Evolutionary conservation across 2,113 vertebrate species (phyloP).

Genomic region (Periophthalmodon schlosseri): DNA sequence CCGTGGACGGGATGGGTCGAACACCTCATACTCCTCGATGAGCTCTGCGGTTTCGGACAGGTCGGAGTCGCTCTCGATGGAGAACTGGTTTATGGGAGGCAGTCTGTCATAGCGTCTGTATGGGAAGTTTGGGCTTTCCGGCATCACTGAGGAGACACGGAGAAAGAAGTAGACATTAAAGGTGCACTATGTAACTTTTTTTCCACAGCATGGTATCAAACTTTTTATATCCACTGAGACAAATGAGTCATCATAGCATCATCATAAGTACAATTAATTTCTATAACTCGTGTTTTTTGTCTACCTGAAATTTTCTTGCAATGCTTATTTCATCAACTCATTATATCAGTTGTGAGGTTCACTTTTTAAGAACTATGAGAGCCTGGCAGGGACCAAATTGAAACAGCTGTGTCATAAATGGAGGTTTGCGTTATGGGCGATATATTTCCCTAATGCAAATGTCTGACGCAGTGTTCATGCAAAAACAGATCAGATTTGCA

Average conservation of each 20-base stretch:
- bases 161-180: neutral
- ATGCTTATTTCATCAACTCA: too few species aligned
- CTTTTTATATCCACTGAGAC: too few species aligned
- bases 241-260: too few species aligned
- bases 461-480: neutral
- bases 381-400: too few species aligned
- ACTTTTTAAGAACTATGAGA: too few species aligned
- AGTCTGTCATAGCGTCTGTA: slow-evolving; percentile 95
- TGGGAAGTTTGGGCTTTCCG: slow-evolving; percentile 91
- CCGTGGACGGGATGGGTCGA: slow-evolving; percentile 88
- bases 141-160: slow-evolving; percentile 82
- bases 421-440: neutral
- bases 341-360: too few species aligned
- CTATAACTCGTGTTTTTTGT: too few species aligned
- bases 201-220: too few species aligned
- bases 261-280: too few species aligned
- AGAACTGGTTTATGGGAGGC: slow-evolving; percentile 97
- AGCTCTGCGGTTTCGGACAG: slow-evolving; percentile 97
- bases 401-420: neutral
- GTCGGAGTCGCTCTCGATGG: slow-evolving; percentile 97
- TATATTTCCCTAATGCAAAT: neutral
- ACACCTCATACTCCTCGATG: slow-evolving; percentile 97
- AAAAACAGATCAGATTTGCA: slow-evolving; percentile 27
- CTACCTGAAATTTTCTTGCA: too few species aligned
- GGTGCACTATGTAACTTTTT: too few species aligned